Evolutionary conservation across 2,113 vertebrate genomes (phyloP).

Genomic region (Cromileptes altivelis): DNA sequence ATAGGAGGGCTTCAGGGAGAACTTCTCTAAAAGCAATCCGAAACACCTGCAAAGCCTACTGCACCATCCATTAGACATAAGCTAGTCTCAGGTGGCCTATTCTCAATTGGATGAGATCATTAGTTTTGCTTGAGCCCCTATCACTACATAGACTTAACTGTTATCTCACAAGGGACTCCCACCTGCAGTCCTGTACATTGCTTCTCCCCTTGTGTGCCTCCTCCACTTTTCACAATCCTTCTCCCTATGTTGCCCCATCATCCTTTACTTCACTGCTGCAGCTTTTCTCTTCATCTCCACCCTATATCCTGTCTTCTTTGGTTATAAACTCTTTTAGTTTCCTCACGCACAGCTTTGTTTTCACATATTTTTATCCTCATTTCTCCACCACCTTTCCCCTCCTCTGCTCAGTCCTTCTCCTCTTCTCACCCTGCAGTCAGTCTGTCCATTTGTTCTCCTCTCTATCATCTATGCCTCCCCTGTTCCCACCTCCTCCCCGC

Average conservation of each 20-base stretch:
- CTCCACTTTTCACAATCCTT: conserved; percentile 34
- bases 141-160: conserved; percentile 68
- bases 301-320: background rate
- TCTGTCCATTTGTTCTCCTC: conserved; percentile 61
- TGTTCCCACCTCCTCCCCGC: background rate
- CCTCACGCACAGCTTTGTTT: conserved; percentile 18
- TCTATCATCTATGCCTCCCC: conserved; percentile 46
- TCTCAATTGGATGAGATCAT: conserved; percentile 77
- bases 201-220: conserved; percentile 14
- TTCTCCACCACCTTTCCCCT: conserved; percentile 11
- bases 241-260: conserved; percentile 40
- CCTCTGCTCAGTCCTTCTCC: background rate
- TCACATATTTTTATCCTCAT: conserved; percentile 11
- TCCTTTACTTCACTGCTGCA: conserved; percentile 25
- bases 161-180: conserved; percentile 71
- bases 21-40: conserved; percentile 48
- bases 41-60: conserved; percentile 70
- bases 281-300: conserved; percentile 16
- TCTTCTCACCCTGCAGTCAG: conserved; percentile 21
- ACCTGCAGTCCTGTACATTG: conserved; percentile 41
- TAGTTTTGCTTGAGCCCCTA: conserved; percentile 77
- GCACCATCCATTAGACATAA: conserved; percentile 66
- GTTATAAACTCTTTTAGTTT: background rate
- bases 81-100: conserved; percentile 72
- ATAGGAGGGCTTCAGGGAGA: conserved; percentile 53